Conservation (phyloP, 2,888 invertebrate species). For the Rhamnusium bicolor region DNA sequence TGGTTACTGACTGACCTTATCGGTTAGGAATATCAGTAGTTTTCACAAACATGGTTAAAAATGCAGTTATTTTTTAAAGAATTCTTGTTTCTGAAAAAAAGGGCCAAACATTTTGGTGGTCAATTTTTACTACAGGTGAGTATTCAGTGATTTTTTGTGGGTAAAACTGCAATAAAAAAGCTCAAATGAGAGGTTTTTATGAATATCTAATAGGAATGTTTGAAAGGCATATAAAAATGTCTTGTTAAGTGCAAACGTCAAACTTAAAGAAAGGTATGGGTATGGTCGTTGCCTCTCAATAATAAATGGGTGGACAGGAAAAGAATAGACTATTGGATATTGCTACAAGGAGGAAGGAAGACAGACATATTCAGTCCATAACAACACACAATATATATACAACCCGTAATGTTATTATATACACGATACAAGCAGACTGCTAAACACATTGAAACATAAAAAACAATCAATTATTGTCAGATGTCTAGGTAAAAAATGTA, state of each 20-base stretch:
- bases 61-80: too few relatives aligned
- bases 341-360: slow-evolving; percentile 67
- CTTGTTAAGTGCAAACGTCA: slow-evolving; percentile 23
- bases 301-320: slow-evolving; percentile 43
- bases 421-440: slow-evolving; percentile 52
- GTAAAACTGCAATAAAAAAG: neutral
- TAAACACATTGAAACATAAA: slow-evolving; percentile 44
- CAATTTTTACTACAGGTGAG: too few relatives aligned
- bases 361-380: slow-evolving; percentile 69
- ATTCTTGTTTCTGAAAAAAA: too few relatives aligned
- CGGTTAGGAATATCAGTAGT: too few relatives aligned
- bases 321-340: slow-evolving; percentile 59
- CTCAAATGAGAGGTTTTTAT: neutral
- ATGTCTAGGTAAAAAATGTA: slow-evolving; percentile 39
- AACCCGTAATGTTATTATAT: slow-evolving; percentile 68
- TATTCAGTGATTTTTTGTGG: neutral
- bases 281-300: slow-evolving; percentile 52
- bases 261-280: slow-evolving; percentile 32
- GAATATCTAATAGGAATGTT: slow-evolving; percentile 3
- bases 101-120: too few relatives aligned
- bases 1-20: too few relatives aligned
- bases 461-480: slow-evolving; percentile 43
- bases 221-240: slow-evolving; percentile 35
- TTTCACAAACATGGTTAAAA: too few relatives aligned
- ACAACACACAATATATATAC: slow-evolving; percentile 64